Percentiles rank a stretch among this genome's conserved stretches.
Evolutionary conservation across 2,113 vertebrate species (phyloP).

Genomic region (human): GRCh38 chr16:48029001-48029500

Average conservation of each 20-base stretch:
- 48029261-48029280: background rate
- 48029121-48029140: background rate
- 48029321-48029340: fast-evolving
- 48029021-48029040: background rate
- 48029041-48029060: background rate
- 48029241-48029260: background rate
- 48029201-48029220: background rate
- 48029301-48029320: background rate
- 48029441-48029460: background rate
- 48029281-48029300: too few species aligned
- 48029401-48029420: background rate
- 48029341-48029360: background rate
- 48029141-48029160: fast-evolving
- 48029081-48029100: background rate
- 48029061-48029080: background rate
- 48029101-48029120: background rate
- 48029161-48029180: background rate
- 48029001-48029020: too few species aligned
- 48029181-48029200: background rate
- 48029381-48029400: background rate
- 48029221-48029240: background rate
- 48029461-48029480: background rate
- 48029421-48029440: background rate
- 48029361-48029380: background rate
- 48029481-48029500: background rate